These are phyloP conservation scores for Metalampra italica DNA, from an alignment of 2,888 invertebrate genomes.

Conservation along the genomic window DNA sequence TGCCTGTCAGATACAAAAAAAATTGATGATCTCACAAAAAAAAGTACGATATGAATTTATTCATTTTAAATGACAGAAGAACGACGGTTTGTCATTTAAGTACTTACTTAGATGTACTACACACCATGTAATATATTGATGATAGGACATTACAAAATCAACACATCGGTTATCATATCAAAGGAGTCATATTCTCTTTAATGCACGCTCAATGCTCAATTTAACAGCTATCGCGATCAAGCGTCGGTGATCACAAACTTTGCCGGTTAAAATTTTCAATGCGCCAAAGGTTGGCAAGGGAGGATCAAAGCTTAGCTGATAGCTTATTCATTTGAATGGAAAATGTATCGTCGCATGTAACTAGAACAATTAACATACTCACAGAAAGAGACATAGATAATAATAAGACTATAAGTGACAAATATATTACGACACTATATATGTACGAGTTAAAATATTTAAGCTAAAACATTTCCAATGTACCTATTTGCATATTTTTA, in stretches of 20 bases:
- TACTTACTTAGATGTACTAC: too few species aligned
- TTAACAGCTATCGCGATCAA: constrained; percentile 52
- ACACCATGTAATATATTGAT: background rate
- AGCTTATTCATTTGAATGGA: constrained; percentile 58
- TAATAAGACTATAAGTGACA: too few species aligned
- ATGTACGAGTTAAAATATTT: too few species aligned
- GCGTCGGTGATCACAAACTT: constrained; percentile 47
- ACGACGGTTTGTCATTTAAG: too few species aligned
- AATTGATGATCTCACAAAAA: too few species aligned
- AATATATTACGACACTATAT: too few species aligned
- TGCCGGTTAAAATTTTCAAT: constrained; percentile 53
- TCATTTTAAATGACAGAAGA: background rate
- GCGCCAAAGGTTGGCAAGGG: constrained; percentile 46
- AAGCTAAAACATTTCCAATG: too few species aligned
- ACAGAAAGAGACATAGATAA: background rate
- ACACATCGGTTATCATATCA: constrained; percentile 30
- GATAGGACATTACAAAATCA: constrained; percentile 10
- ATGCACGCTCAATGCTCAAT: constrained; percentile 61
- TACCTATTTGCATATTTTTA: too few species aligned
- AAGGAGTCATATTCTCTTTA: constrained; percentile 55
- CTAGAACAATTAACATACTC: background rate
- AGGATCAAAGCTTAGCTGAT: constrained; percentile 61
- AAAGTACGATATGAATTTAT: too few species aligned
- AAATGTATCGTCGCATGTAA: constrained; percentile 33
- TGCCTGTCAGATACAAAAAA: too few species aligned